Base-by-base conservation (phyloP, 2,888 invertebrate genomes). In the Caenorhabditis sp. region DNA sequence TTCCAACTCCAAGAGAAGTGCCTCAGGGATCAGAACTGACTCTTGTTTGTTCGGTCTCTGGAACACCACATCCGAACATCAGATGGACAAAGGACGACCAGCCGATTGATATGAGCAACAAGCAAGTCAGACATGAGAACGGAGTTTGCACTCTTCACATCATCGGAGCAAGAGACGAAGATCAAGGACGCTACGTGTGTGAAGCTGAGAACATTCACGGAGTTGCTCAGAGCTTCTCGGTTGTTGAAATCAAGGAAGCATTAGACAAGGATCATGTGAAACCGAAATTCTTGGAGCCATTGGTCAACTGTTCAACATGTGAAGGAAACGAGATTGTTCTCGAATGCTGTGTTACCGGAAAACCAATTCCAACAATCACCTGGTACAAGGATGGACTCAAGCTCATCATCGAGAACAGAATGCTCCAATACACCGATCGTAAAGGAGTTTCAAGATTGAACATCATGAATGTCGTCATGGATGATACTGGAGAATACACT, bases 141-240 rank as follows among this genome's bases (percentile, higher is more conserved):
- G 99, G 99, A 89, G 97, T 99, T 58, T 96, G 98, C 69, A 96
- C 97, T 0, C 95, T 99, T 94, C 98, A 98, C 94, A 97, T 99
- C 89, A 94, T 96, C 82, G 96, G 96, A 93, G 97, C 97, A 93
- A 95, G 95, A 91, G 96, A 96, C 0, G 95, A 95, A 80, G 98
- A 99, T 94, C 96, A 97, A 86, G 99, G 98, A 87, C 96, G 96
- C 93, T 99, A 98, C 93, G 95, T 95, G 49, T 98, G 98, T 93
- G 95, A 96, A 56, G 89, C 88, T 4, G 87, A 86, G 38, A 89
- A 89, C 59, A 82, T 88, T 35, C 87, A 89, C 51, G 89, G 89
- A 63, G 81, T 82, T 44, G 84, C 85, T 24, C 81, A 86, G 69
- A 82, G 83, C 31, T 80, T 84, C 54, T 84, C 83, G 24, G 58